A percentile compares a stretch with the other conserved stretches of the same genome.
These are phyloP conservation scores for Spatulosminthurus flaviceps DNA, from an alignment of 2,888 invertebrate genomes.

Conservation along the genomic window DNA sequence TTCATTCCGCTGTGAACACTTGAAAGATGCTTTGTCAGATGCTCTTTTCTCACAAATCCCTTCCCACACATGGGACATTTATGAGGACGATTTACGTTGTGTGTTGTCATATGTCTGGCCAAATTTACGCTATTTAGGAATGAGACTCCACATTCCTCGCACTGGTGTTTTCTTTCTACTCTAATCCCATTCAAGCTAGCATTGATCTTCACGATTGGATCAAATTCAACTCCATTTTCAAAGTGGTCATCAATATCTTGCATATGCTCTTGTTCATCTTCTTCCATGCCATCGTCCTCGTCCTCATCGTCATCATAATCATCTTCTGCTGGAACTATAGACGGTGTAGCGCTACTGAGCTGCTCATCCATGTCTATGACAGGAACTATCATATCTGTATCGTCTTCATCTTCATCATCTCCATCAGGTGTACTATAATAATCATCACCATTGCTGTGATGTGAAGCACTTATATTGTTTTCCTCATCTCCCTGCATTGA, in stretches of 20 bases:
- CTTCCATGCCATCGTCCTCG: not conserved
- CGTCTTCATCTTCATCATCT: slow-evolving; percentile 27
- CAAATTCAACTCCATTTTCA: slow-evolving; percentile 36
- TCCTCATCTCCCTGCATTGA: slow-evolving; percentile 19
- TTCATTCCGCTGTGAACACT: slow-evolving; percentile 61
- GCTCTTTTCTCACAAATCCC: slow-evolving; percentile 59
- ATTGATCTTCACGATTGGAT: slow-evolving; percentile 44
- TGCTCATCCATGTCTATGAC: slow-evolving; percentile 26
- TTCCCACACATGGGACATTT: slow-evolving; percentile 59
- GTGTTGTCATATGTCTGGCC: slow-evolving; percentile 56
- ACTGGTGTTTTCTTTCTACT: slow-evolving; percentile 51
- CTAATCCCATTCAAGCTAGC: slow-evolving; percentile 48
- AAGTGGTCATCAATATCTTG: slow-evolving; percentile 20
- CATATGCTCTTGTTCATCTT: slow-evolving; percentile 16
- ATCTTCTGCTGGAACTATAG: not conserved
- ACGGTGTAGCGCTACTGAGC: not conserved
- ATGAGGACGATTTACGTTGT: slow-evolving; percentile 56
- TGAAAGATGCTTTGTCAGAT: slow-evolving; percentile 59
- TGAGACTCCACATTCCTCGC: slow-evolving; percentile 57
- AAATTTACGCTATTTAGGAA: slow-evolving; percentile 55
- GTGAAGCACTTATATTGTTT: not conserved
- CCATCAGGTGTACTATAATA: not conserved
- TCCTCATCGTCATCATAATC: slow-evolving; percentile 11
- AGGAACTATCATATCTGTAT: slow-evolving; percentile 26
- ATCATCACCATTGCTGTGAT: not conserved